Evolutionary conservation across 2,797 vertebrate species (phyloP), one percentile per base, ranked within the genome.

Genomic region (Typhlichthys subterraneus): DNA sequence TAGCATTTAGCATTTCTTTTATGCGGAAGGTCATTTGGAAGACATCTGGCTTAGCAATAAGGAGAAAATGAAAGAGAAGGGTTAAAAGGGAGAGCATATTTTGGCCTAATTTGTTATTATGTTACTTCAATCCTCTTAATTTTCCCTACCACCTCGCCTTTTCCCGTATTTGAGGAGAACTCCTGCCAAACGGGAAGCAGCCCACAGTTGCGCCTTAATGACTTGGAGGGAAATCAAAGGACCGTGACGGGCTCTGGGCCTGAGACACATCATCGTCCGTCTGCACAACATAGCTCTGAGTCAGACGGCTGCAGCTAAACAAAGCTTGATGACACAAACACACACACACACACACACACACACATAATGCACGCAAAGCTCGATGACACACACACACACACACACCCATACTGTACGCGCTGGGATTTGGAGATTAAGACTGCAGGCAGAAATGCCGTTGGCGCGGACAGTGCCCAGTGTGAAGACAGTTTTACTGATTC

Each of bases 101-200:
- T 84, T 73, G 65, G 56, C 65, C 52, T 67, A 67, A 79, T 82
- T 79, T 72, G 60, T 31, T 73, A 63, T 55, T 74, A 57, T 65
- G 63, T 72, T 19, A 9, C 38, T 70, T 61, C 53, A 59, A 50
- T 75, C 13, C 10, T 48, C 57, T 53, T 11, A 33, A 53, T 55
- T 42, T 46, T 57, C 52, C 57, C 65, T 62, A 45, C 65, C 72
- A 72, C 69, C 71, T 77, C 67, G 80, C 83, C 85, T 80, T 76
- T 90, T 89, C 89, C 89, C 86, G 84, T 79, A 88, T 82, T 62
- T 7, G 75, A 52, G 65, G 48, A 60, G 58, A 70, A 50, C 54
- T 1, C 0, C 15, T 55, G 85, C 86, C 85, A 88, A 84, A 86
- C 85, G 86, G 90, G 86, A 90, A 89, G 82, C 86, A 75, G 79